Conservation (phyloP, 2,113 vertebrate species). For the Urocolius indicus region DNA sequence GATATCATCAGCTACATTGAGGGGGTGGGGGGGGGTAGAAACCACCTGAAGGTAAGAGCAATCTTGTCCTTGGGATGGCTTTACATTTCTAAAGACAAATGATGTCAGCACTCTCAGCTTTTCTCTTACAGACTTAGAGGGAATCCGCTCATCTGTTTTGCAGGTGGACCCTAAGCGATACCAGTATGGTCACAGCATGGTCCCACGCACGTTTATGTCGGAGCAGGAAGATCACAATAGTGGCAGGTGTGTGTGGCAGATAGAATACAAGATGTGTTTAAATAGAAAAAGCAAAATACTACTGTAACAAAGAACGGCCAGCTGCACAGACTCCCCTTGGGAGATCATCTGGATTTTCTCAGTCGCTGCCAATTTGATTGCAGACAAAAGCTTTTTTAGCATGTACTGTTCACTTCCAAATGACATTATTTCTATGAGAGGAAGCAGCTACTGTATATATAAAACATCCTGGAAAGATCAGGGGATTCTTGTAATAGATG, state of each 20-base stretch:
- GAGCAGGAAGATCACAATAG: neutral
- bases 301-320: slow-evolving; percentile 25
- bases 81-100: neutral
- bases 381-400: slow-evolving; percentile 59
- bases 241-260: slow-evolving; percentile 4
- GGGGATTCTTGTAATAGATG: neutral
- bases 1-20: neutral
- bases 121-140: accelerated
- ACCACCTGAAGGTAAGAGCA: neutral
- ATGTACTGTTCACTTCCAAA: slow-evolving; percentile 6
- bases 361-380: neutral
- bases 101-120: neutral
- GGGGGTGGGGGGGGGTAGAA: no score
- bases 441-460: slow-evolving; percentile 58
- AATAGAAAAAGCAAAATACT: neutral
- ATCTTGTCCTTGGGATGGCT: neutral
- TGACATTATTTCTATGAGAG: slow-evolving; percentile 25
- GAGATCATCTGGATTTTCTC: slow-evolving; percentile 63
- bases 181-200: neutral
- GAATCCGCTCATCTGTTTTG: neutral
- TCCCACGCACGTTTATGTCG: neutral
- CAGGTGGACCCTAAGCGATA: neutral
- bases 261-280: neutral
- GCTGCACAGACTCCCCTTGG: slow-evolving; percentile 43
- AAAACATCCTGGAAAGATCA: slow-evolving; percentile 37